These are phyloP conservation scores for Mythimna lalbum DNA, from an alignment of 2,888 invertebrate genomes.

Conservation along the genomic window DNA sequence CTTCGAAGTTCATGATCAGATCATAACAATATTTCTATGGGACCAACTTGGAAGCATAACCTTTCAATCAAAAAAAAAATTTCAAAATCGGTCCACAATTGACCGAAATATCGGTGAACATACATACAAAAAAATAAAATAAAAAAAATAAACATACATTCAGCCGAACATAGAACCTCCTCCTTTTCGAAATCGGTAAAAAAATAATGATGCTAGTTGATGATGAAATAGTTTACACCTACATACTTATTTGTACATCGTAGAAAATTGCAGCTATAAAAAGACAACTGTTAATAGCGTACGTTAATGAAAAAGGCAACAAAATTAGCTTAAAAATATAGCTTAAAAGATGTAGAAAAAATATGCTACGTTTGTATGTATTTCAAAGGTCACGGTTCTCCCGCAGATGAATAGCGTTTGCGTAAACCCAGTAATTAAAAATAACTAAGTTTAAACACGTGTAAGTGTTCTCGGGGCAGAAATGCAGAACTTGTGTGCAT, in stretches of 20 bases:
- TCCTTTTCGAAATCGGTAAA: too few species aligned
- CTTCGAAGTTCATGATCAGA: too few species aligned
- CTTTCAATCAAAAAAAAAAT: too few species aligned
- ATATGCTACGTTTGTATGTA: neutral
- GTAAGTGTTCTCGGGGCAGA: neutral
- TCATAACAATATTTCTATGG: too few species aligned
- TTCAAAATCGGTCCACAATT: too few species aligned
- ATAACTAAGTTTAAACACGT: neutral
- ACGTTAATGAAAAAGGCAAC: neutral
- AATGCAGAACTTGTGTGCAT: slow-evolving; percentile 2
- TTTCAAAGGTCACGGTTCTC: slow-evolving; percentile 20
- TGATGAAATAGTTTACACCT: too few species aligned
- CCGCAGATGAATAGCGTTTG: slow-evolving; percentile 29
- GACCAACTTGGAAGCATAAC: too few species aligned
- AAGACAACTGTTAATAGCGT: neutral
- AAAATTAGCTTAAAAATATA: slow-evolving; percentile 1
- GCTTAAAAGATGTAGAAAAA: slow-evolving; percentile 3
- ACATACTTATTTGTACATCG: neutral
- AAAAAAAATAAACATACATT: too few species aligned
- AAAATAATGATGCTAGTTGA: neutral
- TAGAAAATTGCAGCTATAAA: neutral
- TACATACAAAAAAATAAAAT: too few species aligned
- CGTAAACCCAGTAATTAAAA: slow-evolving; percentile 32
- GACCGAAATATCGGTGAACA: too few species aligned
- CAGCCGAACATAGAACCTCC: too few species aligned